Percentiles rank a stretch among this genome's conserved stretches.
Conservation (phyloP, 2,888 invertebrate genomes). For the Emmelina monodactyla region DNA sequence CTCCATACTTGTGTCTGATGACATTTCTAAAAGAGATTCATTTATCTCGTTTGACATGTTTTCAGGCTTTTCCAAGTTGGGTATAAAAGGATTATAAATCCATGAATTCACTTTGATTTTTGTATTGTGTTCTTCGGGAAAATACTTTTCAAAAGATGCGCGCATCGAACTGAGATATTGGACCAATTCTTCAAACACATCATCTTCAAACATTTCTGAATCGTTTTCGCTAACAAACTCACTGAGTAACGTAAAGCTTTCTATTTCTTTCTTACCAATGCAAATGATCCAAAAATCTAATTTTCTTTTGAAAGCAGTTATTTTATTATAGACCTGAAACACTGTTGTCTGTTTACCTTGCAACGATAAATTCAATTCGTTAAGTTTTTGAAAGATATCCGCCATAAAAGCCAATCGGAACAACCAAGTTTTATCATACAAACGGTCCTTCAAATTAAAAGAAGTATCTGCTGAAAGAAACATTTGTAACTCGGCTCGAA, state of each 20-base stretch:
- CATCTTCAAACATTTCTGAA: conserved; percentile 3
- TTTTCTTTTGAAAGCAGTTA: conserved; percentile 20
- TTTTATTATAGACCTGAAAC: conserved; percentile 17
- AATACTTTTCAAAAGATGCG: conserved; percentile 21
- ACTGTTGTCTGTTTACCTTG: conserved; percentile 22
- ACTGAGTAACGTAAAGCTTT: conserved; percentile 13
- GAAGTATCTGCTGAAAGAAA: conserved; percentile 15
- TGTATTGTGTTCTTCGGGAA: conserved; percentile 21
- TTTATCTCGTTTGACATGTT: conserved; percentile 20
- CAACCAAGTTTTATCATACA: conserved; percentile 16
- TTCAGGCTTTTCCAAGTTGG: conserved; percentile 21
- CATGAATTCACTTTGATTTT: conserved; percentile 21
- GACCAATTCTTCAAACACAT: conserved; percentile 13
- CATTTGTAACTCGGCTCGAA: conserved; percentile 19
- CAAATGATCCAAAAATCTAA: conserved; percentile 20
- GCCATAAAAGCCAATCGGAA: conserved; percentile 17
- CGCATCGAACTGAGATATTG: conserved; percentile 20
- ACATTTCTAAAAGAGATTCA: conserved; percentile 22
- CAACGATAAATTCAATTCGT: conserved; percentile 19
- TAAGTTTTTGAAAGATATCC: conserved; percentile 18
- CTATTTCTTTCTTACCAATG: conserved; percentile 18
- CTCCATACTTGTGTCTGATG: conserved; percentile 22
- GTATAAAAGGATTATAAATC: conserved; percentile 21
- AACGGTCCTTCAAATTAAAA: conserved; percentile 18
- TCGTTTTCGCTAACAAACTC: too few species aligned